These are phyloP conservation scores for Spilosoma lubricipeda DNA, from an alignment of 2,888 invertebrate genomes.

Conservation along the genomic window DNA sequence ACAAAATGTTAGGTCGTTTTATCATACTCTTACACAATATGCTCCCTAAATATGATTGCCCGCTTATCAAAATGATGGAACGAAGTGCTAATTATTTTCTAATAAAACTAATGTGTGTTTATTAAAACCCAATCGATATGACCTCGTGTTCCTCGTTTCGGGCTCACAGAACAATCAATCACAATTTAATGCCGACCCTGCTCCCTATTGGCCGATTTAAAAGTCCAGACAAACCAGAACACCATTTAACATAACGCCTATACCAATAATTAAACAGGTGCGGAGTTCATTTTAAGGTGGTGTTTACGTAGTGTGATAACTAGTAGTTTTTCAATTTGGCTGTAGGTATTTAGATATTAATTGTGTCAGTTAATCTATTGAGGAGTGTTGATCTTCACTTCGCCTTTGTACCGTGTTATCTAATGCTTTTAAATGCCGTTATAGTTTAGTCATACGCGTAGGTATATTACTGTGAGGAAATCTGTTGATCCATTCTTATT, in stretches of 20 bases:
- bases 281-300: constrained; percentile 44
- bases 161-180: constrained; percentile 73
- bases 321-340: constrained; percentile 55
- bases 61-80: constrained; percentile 21
- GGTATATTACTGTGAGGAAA: background rate
- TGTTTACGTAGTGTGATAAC: constrained; percentile 54
- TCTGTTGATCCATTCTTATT: background rate
- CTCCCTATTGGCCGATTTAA: constrained; percentile 68
- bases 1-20: background rate
- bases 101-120: constrained; percentile 76
- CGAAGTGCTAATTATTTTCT: constrained; percentile 57
- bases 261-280: constrained; percentile 25
- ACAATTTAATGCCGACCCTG: constrained; percentile 76
- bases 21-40: background rate
- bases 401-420: constrained; percentile 9
- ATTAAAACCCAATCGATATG: constrained; percentile 71
- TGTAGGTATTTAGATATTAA: constrained; percentile 50
- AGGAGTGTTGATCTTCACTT: constrained; percentile 19
- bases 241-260: constrained; percentile 17
- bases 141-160: constrained; percentile 60
- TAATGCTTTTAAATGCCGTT: constrained; percentile 14
- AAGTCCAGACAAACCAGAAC: constrained; percentile 55
- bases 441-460: background rate
- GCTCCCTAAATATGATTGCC: background rate
- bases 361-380: constrained; percentile 37